Conservation (phyloP, 2,888 invertebrate species). For the Perizoma flavofasciatum region DNA sequence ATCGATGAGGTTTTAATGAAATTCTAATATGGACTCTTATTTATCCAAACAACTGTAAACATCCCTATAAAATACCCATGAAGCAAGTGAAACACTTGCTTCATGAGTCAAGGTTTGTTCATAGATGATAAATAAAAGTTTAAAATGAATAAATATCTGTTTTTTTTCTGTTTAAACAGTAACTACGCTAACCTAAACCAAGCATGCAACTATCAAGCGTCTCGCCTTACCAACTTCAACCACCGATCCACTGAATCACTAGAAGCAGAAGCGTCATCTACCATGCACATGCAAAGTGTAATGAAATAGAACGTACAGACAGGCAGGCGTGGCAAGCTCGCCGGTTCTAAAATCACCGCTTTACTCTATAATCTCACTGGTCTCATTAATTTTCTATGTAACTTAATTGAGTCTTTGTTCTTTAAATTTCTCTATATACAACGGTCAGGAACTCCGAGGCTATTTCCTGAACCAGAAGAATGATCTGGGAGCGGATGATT, state of each 20-base stretch:
- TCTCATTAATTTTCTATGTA: constrained; percentile 71
- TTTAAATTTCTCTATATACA: constrained; percentile 77
- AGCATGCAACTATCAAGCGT: constrained; percentile 31
- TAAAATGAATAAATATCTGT: neutral
- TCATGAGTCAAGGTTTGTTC: constrained; percentile 2
- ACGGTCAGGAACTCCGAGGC: constrained; percentile 75
- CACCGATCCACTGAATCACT: constrained; percentile 21
- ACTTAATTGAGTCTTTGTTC: constrained; percentile 83
- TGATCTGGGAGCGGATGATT: constrained; percentile 83
- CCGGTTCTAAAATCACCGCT: constrained; percentile 82
- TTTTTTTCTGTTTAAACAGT: constrained; percentile 2
- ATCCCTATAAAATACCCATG: constrained; percentile 3
- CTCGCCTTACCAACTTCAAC: constrained; percentile 6
- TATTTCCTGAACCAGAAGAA: constrained; percentile 84
- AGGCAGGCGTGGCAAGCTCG: constrained; percentile 68
- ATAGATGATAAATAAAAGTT: constrained; percentile 1
- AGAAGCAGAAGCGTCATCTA: constrained; percentile 34
- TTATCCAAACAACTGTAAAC: constrained; percentile 6
- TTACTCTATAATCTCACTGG: constrained; percentile 82
- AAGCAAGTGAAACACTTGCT: too few species aligned
- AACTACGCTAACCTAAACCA: constrained; percentile 15
- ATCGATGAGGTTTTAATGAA: too few species aligned
- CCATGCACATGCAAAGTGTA: constrained; percentile 55
- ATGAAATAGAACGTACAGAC: constrained; percentile 75
- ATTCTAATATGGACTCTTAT: too few species aligned